Evolutionary conservation across 2,888 invertebrate genomes (phyloP).

Genomic region (Sturmia bella): DNA sequence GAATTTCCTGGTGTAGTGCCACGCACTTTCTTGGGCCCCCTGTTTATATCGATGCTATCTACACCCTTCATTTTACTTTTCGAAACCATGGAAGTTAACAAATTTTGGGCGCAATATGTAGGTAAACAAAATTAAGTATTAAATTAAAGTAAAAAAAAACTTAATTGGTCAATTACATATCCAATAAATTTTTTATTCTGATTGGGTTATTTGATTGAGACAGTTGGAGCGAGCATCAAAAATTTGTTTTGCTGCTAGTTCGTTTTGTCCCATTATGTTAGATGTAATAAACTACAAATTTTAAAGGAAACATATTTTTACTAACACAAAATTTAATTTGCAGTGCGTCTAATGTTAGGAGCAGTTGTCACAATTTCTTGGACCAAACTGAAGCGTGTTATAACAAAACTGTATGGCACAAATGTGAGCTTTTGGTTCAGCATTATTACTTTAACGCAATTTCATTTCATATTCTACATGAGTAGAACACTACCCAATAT

Average conservation of each 20-base stretch:
- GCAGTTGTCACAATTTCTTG: conserved; percentile 89
- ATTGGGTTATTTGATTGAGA: too few species aligned
- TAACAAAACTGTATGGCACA: conserved; percentile 90
- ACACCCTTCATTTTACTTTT: conserved; percentile 88
- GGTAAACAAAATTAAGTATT: conserved; percentile 84
- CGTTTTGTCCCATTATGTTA: background rate
- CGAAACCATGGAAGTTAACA: conserved; percentile 87
- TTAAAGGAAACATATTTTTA: background rate
- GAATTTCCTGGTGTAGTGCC: conserved; percentile 99
- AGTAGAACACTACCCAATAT: conserved; percentile 97
- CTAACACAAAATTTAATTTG: conserved; percentile 16
- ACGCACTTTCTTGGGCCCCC: conserved; percentile 95
- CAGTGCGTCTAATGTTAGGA: conserved; percentile 90
- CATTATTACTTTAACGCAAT: conserved; percentile 93
- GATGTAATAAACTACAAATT: background rate
- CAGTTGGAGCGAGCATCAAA: too few species aligned
- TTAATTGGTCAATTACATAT: conserved; percentile 1
- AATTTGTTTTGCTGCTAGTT: too few species aligned
- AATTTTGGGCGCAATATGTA: conserved; percentile 94
- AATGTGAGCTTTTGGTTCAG: conserved; percentile 92
- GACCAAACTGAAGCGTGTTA: conserved; percentile 87
- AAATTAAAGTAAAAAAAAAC: background rate
- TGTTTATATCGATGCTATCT: conserved; percentile 89
- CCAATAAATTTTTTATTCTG: too few species aligned
- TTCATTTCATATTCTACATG: conserved; percentile 98